Evolutionary conservation across 2,888 invertebrate genomes (phyloP), one percentile per base, ranked within the genome.

Genomic region (Macaria notata): DNA sequence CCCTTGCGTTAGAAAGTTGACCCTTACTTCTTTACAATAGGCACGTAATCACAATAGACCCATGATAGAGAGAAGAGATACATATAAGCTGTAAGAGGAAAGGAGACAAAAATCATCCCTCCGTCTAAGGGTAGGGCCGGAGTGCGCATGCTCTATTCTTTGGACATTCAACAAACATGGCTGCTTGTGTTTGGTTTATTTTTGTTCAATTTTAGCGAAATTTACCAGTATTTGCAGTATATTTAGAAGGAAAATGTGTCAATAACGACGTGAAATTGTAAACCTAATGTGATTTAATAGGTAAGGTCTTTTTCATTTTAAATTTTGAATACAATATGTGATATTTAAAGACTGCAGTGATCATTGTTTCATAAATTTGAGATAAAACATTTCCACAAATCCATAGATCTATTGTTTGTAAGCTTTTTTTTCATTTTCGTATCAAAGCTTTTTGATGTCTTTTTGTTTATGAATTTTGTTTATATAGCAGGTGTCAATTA

Each of bases 141-240:
- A 72, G 56, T 69, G 77, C 88, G 88, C 90, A 82, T 83, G 89
- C 81, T 78, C 69, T 67, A 69, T 36, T 36, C 33, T 36, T 36
- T 63, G 47, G 68, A 74, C 83, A 84, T 84, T 86, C 75, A 69
- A 71, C 68, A 77, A 90, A 90, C 70, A 90, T 90, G 90, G 90
- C 90, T 83, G 83, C 80, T 75, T 56, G 79, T 78, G 83, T 77
- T 76, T 66, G 73, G 72, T 72, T 69, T 59, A 67, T 75, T 79
- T 78, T 79, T 68, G 68, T 71, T 6, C 5, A 36, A 36, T 36
- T 36, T 7, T 6, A 7, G 7, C 7, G 7, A 36, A 36, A 36
- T 36, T 7, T 36, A 4, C 0, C 4, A 7, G 4, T 36, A 36
- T 29, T 38, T 30, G 5, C 29, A 7, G 29, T 48, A 59, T 19